phyloP scores from a whole-genome alignment of 2,888 invertebrate genomes.

The Aelia acuminata region DNA sequence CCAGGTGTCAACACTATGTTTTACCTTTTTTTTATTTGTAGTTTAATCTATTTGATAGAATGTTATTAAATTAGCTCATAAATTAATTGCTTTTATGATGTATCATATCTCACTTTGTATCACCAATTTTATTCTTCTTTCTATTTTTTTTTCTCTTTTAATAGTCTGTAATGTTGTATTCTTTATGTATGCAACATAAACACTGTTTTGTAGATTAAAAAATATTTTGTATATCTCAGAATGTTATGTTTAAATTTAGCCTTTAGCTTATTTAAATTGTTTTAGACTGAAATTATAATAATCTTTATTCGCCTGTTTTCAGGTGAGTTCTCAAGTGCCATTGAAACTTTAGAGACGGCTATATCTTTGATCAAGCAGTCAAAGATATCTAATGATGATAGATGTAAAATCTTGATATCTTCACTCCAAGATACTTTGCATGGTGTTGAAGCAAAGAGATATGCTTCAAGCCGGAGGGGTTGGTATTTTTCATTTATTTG shows the following conservation, averaged over 20 bases:
- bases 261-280: background rate
- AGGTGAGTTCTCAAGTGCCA: constrained; percentile 97
- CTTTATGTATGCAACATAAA: constrained; percentile 36
- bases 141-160: background rate
- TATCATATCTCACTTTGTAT: constrained; percentile 44
- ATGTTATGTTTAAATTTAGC: background rate
- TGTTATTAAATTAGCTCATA: background rate
- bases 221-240: background rate
- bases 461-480: constrained; percentile 81
- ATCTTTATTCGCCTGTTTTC: constrained; percentile 59
- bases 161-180: constrained; percentile 28
- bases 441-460: constrained; percentile 98
- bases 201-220: background rate
- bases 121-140: background rate
- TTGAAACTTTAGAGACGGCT: constrained; percentile 98
- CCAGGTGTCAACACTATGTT: constrained; percentile 45
- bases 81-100: background rate
- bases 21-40: background rate
- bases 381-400: constrained; percentile 94
- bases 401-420: constrained; percentile 97
- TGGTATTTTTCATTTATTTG: constrained; percentile 60
- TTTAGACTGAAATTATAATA: background rate
- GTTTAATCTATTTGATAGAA: background rate
- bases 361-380: constrained; percentile 99
- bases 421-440: constrained; percentile 96